phyloP scores from a whole-genome alignment of 2,797 vertebrate genomes.

The Acrocephalus scirpaceus region DNA sequence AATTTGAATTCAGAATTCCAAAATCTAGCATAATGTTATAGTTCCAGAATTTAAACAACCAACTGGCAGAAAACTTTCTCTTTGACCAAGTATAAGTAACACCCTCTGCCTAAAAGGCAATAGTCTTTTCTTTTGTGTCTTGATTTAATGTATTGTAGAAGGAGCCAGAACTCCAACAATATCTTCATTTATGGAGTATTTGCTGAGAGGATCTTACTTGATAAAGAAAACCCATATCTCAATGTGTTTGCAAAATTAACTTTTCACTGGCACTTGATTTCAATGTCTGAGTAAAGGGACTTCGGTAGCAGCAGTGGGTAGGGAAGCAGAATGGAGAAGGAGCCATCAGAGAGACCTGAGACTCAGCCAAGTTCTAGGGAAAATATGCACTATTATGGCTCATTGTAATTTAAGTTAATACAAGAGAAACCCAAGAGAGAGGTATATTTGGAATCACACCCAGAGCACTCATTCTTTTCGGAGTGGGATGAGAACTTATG shows the following conservation, averaged over 20 bases:
- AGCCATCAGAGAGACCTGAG: neutral
- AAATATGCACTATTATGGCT: constrained; percentile 19
- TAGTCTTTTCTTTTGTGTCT: neutral
- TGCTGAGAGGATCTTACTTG: neutral
- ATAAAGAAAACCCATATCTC: neutral
- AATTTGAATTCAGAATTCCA: neutral
- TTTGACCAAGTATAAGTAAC: neutral
- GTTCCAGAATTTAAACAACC: neutral
- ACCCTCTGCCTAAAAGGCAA: neutral
- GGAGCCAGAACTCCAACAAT: neutral
- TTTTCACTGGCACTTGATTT: neutral
- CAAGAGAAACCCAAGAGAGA: constrained; percentile 3
- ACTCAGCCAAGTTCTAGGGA: neutral
- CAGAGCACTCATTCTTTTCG: neutral
- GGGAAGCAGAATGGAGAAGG: neutral
- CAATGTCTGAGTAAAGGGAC: neutral
- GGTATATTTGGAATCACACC: constrained; percentile 13
- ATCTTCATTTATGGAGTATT: neutral
- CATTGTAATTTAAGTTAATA: constrained; percentile 19
- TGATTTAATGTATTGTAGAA: neutral
- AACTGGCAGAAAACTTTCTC: neutral
- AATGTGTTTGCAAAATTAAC: neutral
- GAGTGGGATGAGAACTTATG: neutral
- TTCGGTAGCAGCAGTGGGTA: neutral
- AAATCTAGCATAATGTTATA: neutral